phyloP scores from a whole-genome alignment of 2,888 invertebrate genomes.

The Ochlodes sylvanus region DNA sequence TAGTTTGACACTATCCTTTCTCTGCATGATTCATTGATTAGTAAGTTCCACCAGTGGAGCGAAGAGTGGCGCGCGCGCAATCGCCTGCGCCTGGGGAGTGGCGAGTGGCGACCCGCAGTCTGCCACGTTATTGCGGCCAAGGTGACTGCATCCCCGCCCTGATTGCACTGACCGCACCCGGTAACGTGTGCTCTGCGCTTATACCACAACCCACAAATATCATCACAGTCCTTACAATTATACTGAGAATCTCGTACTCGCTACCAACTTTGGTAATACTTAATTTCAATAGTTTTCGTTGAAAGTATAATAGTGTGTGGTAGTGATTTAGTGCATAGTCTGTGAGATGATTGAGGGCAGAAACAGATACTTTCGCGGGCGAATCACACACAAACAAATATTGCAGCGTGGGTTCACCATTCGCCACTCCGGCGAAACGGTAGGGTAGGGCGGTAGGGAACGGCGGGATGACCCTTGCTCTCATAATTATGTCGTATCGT shows the following conservation, averaged over 20 bases:
- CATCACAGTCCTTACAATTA: too few relatives aligned
- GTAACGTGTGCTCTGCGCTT: not conserved
- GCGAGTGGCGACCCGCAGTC: constrained; percentile 42
- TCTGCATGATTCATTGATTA: not conserved
- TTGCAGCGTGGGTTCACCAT: not conserved
- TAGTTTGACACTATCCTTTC: not conserved
- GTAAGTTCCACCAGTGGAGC: not conserved
- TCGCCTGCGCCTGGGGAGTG: not conserved
- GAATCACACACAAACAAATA: not conserved
- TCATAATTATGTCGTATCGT: not conserved
- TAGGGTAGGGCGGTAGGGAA: too few relatives aligned
- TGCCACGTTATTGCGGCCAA: constrained; percentile 33
- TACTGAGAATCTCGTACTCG: too few relatives aligned
- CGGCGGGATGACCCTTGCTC: too few relatives aligned
- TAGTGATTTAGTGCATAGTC: too few relatives aligned
- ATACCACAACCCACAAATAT: too few relatives aligned
- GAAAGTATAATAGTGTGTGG: too few relatives aligned
- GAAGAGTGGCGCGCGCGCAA: constrained; percentile 25
- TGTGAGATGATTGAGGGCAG: too few relatives aligned
- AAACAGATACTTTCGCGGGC: too few relatives aligned
- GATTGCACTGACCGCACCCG: not conserved
- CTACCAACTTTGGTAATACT: too few relatives aligned
- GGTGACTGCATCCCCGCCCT: constrained; percentile 12
- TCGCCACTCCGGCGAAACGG: not conserved
- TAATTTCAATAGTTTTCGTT: too few relatives aligned